phyloP scores from a whole-genome alignment of 2,797 vertebrate species.

The Fringilla coelebs region DNA sequence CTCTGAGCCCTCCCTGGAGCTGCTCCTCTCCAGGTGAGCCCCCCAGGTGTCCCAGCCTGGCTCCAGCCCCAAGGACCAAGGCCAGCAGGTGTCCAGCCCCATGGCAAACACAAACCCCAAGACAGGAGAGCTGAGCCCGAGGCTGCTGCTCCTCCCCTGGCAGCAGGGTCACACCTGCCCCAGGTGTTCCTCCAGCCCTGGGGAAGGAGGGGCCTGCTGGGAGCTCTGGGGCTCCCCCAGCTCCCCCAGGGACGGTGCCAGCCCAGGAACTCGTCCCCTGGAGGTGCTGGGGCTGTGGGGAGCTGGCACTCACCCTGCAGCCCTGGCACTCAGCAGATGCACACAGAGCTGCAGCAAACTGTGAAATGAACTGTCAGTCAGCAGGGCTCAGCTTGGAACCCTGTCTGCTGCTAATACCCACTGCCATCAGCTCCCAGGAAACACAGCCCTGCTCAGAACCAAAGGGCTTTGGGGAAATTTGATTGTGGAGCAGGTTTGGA shows the following conservation, averaged over 20 bases:
- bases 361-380: constrained; percentile 22
- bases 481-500: not conserved
- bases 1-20: not conserved
- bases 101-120: fast-evolving
- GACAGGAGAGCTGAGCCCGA: not conserved
- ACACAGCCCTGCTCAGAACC: not conserved
- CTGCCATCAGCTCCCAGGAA: not conserved
- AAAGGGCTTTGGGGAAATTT: not conserved
- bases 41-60: not conserved
- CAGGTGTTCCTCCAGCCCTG: fast-evolving
- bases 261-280: not conserved
- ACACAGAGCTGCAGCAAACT: not conserved
- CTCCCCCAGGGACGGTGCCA: fast-evolving
- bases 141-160: not conserved
- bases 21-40: not conserved
- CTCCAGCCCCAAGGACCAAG: not conserved
- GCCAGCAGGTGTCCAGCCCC: not conserved
- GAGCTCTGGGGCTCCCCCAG: not conserved
- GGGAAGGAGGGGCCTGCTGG: not conserved
- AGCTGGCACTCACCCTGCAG: not conserved
- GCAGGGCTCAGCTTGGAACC: not conserved
- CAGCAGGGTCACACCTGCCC: not conserved
- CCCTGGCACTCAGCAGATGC: not conserved
- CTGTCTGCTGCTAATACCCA: not conserved
- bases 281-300: not conserved